These are phyloP conservation scores for Poeciliopsis infans DNA, from an alignment of 2,797 vertebrate genomes.

Conservation along the genomic window DNA sequence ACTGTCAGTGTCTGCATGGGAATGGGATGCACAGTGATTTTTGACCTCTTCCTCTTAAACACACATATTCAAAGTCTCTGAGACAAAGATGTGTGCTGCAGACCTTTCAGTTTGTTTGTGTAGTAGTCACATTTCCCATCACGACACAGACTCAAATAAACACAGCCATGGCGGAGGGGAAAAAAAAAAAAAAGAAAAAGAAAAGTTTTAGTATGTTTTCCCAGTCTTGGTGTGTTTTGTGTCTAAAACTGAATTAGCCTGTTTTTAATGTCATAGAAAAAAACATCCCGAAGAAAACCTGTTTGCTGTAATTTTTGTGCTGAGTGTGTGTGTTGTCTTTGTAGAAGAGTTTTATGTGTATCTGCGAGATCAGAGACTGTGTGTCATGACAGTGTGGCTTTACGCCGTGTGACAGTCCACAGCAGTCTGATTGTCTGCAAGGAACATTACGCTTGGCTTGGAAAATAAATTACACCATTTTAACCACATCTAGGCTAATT, in stretches of 20 bases:
- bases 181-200: slow-evolving; percentile 44
- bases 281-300: slow-evolving; percentile 47
- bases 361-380: slow-evolving; percentile 20
- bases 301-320: slow-evolving; percentile 57
- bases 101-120: slow-evolving; percentile 78
- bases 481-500: slow-evolving; percentile 52
- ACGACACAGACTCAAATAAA: slow-evolving; percentile 85
- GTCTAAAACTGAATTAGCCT: slow-evolving; percentile 44
- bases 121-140: slow-evolving; percentile 85
- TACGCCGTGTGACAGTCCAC: slow-evolving; percentile 69
- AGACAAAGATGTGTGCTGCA: slow-evolving; percentile 58
- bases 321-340: slow-evolving; percentile 4
- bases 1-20: slow-evolving; percentile 1
- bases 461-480: slow-evolving; percentile 70
- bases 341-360: slow-evolving; percentile 21
- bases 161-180: slow-evolving; percentile 74
- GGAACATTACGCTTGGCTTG: slow-evolving; percentile 68
- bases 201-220: slow-evolving; percentile 14
- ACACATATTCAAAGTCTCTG: not conserved
- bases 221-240: slow-evolving; percentile 25
- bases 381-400: slow-evolving; percentile 60
- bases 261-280: slow-evolving; percentile 68
- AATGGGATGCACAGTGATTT: slow-evolving; percentile 28
- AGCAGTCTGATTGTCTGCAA: slow-evolving; percentile 71
- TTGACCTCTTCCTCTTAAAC: slow-evolving; percentile 17